These are phyloP conservation scores for human DNA, from an alignment of 2,113 vertebrate species.

Conservation along the genomic window GRCh38 chr3:35300001-35300500, in stretches of 20 bases:
- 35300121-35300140: too few relatives aligned
- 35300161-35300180: too few relatives aligned
- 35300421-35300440: not conserved
- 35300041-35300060: too few relatives aligned
- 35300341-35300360: not conserved
- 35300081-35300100: too few relatives aligned
- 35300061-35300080: too few relatives aligned
- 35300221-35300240: not conserved
- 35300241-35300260: not conserved
- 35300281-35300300: not conserved
- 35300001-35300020: too few relatives aligned
- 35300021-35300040: too few relatives aligned
- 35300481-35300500: not conserved
- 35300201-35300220: not conserved
- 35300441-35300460: not conserved
- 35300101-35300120: too few relatives aligned
- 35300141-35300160: too few relatives aligned
- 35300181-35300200: too few relatives aligned
- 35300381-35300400: not conserved
- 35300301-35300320: not conserved
- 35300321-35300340: not conserved
- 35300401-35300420: not conserved
- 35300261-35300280: not conserved
- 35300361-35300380: not conserved
- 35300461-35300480: not conserved